Conservation (phyloP, 1,140 invertebrate species). For the Drosophila rufa region DNA sequence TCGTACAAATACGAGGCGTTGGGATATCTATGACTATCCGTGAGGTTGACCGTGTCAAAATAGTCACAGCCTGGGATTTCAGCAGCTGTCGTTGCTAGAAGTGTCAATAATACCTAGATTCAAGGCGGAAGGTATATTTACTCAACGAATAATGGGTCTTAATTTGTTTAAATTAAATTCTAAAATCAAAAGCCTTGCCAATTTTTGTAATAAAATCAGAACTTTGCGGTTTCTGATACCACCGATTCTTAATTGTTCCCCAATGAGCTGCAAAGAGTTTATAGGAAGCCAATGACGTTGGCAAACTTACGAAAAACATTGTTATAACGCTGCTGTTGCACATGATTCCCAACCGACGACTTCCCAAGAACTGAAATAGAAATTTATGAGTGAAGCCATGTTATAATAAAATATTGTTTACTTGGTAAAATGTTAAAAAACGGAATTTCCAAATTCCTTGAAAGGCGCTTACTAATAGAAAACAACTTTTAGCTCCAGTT, state of each 20-base stretch:
- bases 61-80: conserved; percentile 58
- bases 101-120: neutral
- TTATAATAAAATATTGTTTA: neutral
- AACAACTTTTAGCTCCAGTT: no score
- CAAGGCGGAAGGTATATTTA: no score
- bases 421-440: no score
- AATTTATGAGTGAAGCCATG: neutral
- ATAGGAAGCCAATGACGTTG: neutral
- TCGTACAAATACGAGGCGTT: conserved; percentile 68
- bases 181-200: no score
- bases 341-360: neutral
- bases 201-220: neutral
- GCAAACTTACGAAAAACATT: neutral
- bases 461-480: no score
- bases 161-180: neutral
- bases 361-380: neutral
- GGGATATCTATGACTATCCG: conserved; percentile 5
- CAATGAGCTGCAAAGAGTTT: neutral
- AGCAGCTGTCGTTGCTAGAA: neutral
- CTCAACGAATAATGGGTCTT: no score
- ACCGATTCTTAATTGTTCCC: neutral
- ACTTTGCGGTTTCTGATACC: neutral
- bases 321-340: neutral
- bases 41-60: conserved; percentile 61
- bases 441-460: no score